Conservation (phyloP, 1,140 invertebrate genomes). For the Zophobas atratus region DNA sequence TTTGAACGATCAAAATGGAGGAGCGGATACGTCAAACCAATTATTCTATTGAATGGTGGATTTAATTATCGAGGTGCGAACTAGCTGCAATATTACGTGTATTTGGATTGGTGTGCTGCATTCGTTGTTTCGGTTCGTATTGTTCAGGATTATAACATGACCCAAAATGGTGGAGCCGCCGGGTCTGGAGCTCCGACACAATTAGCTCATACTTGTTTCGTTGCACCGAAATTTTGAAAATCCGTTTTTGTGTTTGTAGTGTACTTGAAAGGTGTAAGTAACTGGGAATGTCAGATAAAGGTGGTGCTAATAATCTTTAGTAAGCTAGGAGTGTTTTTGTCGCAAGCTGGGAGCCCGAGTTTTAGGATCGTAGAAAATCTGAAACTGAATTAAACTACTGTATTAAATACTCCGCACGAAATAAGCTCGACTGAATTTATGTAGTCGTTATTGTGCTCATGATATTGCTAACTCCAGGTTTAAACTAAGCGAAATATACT, state of each 20-base stretch:
- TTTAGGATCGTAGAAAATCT: constrained; percentile 1
- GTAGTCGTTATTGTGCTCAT: too few species aligned
- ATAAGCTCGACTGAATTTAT: neutral
- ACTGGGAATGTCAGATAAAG: constrained; percentile 6
- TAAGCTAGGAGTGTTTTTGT: constrained; percentile 2
- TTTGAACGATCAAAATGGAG: too few species aligned
- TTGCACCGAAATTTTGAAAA: neutral
- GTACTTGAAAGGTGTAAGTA: neutral
- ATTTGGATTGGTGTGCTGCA: too few species aligned
- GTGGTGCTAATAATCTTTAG: constrained; percentile 11
- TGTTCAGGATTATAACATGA: too few species aligned
- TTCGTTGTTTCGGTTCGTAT: too few species aligned
- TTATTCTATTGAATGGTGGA: neutral
- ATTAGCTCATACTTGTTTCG: neutral
- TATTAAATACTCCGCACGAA: neutral
- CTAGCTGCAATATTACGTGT: too few species aligned
- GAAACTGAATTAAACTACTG: constrained; percentile 1
- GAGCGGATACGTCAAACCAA: too few species aligned
- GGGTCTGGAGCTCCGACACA: neutral
- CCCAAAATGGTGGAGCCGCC: constrained; percentile 1
- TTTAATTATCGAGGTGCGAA: neutral
- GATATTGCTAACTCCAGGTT: too few species aligned
- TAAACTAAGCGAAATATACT: too few species aligned
- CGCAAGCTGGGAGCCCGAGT: neutral
- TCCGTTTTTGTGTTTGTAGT: neutral